Conservation (phyloP, 2,888 invertebrate species). For the Acleris holmiana region DNA sequence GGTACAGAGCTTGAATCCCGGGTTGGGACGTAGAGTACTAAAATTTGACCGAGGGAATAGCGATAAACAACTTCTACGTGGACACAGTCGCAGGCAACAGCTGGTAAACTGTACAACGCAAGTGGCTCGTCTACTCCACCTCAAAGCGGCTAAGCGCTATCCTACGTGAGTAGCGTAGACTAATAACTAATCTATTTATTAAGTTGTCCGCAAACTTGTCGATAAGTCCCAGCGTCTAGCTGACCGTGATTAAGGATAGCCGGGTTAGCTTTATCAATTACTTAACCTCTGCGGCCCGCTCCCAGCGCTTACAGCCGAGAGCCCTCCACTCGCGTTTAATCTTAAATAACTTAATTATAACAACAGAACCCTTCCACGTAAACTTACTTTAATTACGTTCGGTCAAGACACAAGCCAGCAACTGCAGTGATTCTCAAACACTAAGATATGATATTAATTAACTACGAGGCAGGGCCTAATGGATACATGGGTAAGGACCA, state of each 20-base stretch:
- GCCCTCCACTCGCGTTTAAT: constrained; percentile 63
- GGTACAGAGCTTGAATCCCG: too few species aligned
- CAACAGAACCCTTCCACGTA: constrained; percentile 47
- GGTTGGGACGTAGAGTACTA: too few species aligned
- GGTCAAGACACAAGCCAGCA: constrained; percentile 9
- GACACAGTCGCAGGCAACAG: too few species aligned
- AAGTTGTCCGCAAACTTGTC: constrained; percentile 47
- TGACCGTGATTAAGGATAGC: constrained; percentile 66
- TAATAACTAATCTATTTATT: constrained; percentile 46
- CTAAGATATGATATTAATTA: constrained; percentile 19
- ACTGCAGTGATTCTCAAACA: constrained; percentile 12
- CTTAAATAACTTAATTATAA: constrained; percentile 73
- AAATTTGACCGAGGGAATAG: too few species aligned
- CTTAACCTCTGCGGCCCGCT: constrained; percentile 58
- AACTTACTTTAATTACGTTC: constrained; percentile 26
- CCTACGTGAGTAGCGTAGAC: not conserved
- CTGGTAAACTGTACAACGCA: too few species aligned
- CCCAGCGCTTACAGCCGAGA: constrained; percentile 49
- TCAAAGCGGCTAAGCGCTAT: constrained; percentile 1
- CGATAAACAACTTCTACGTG: too few species aligned
- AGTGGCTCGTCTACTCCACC: not conserved
- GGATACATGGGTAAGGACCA: too few species aligned
- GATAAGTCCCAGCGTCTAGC: constrained; percentile 50
- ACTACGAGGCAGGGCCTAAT: constrained; percentile 6
- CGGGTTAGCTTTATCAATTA: constrained; percentile 75